Conservation (phyloP, 2,113 vertebrate genomes). For the Poicephalus meyeri region DNA sequence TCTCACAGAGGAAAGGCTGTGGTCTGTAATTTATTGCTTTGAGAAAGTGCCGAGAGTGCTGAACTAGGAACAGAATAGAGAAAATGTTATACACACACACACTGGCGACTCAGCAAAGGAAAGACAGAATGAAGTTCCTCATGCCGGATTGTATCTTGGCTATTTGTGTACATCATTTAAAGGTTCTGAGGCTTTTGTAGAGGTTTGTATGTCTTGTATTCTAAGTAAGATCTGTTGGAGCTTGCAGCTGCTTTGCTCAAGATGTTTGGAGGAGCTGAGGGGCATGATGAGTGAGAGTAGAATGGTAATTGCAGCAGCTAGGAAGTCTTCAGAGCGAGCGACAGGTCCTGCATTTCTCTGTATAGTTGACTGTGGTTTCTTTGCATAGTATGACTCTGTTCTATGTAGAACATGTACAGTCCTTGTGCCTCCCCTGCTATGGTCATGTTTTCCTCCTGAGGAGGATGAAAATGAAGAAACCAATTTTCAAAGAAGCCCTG, state of each 20-base stretch:
- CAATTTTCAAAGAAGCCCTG: neutral
- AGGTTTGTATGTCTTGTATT: accelerated
- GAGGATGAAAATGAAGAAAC: neutral
- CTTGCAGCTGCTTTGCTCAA: neutral
- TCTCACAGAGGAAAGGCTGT: neutral
- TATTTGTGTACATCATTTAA: neutral
- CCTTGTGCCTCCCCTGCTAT: accelerated
- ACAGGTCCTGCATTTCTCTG: neutral
- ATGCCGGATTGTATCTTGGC: accelerated
- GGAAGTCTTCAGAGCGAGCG: neutral
- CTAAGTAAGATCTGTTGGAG: neutral
- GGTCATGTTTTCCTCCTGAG: neutral
- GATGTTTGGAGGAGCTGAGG: neutral
- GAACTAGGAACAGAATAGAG: neutral
- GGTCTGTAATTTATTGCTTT: neutral
- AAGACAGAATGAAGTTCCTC: neutral
- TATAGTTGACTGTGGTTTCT: neutral
- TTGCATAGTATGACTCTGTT: neutral
- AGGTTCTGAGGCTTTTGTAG: neutral
- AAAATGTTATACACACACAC: neutral
- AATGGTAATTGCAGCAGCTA: neutral
- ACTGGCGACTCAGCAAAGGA: neutral
- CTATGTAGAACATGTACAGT: accelerated
- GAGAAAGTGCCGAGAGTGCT: neutral
- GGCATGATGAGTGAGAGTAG: accelerated